Evolutionary conservation across 2,797 vertebrate genomes (phyloP).

Genomic region (Hydrocynus forskahlii): DNA sequence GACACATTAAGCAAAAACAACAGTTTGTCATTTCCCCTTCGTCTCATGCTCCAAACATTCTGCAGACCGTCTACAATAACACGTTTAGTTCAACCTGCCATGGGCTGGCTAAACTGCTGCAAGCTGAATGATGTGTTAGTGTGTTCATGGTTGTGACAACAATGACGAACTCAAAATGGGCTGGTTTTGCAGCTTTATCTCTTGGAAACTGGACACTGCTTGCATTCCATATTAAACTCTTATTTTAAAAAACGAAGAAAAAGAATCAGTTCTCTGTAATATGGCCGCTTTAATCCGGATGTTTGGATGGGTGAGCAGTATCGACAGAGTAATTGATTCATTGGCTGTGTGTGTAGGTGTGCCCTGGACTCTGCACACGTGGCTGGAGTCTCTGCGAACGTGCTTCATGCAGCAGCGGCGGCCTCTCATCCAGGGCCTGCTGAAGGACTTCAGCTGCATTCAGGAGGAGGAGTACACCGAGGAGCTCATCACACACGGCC

Average conservation of each 20-base stretch:
- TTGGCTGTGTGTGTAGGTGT: slow-evolving; percentile 69
- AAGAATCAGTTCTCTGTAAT: background rate
- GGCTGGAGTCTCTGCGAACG: slow-evolving; percentile 82
- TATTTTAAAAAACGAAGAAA: background rate
- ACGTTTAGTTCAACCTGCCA: background rate
- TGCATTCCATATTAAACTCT: background rate
- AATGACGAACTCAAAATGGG: background rate
- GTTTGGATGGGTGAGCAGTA: background rate
- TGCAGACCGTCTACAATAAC: background rate
- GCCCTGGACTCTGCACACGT: slow-evolving; percentile 85
- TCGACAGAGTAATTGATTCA: slow-evolving; percentile 3
- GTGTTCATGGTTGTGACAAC: background rate
- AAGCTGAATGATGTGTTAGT: background rate
- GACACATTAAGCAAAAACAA: too few relatives aligned
- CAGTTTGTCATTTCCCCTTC: too few relatives aligned
- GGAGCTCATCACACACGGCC: slow-evolving; percentile 82
- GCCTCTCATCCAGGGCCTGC: slow-evolving; percentile 80
- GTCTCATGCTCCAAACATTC: background rate
- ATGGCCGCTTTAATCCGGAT: background rate
- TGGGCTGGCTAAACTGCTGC: background rate
- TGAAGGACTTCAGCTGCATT: slow-evolving; percentile 84
- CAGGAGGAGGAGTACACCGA: slow-evolving; percentile 83
- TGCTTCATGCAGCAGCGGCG: slow-evolving; percentile 79
- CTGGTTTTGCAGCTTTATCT: background rate
- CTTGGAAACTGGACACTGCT: background rate